Evolutionary conservation across 2,113 vertebrate species (phyloP), one percentile per base, ranked within the genome.

Genomic region (Vulpes vulpes): DNA sequence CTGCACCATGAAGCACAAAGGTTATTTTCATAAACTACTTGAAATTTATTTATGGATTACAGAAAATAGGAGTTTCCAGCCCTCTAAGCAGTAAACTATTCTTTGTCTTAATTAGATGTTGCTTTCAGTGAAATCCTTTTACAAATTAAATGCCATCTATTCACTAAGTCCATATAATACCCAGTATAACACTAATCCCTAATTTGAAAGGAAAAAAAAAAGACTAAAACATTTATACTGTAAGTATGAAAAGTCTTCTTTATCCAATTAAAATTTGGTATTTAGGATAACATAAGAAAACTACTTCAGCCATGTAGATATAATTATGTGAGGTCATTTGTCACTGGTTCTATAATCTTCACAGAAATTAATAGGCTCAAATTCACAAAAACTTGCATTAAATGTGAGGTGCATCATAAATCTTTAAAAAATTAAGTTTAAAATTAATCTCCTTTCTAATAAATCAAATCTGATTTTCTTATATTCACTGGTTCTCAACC

Each of bases 161-260:
- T 97, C 95, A 43, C 88, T 97, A 91, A 87, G 1, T 27, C 23
- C 38, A 55, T 83, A 35, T 94, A 96, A 97, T 84, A 38, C 6
- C 9, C 57, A 53, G 43, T 27, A 85, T 82, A 94, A 96, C 98
- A 98, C 53, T 97, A 96, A 95, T 97, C 38, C 8, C 38, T 92
- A 86, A 90, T 97, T 98, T 98, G 51, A 97, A 98, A 98, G 69
- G 73, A 97, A 96, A 57, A 93, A 79, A 79, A 89, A 76, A 65
- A 93, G 22, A 17, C 74, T 93, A 74, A 8, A 79, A 62, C 16
- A 79, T 96, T 84, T 80, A 87, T 74, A 76, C 64, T 82, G 9
- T 59, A 97, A 35, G 2, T 92, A 91, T 96, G 3, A 91, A 97
- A 84, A 97, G 17, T 3, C 43, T 84, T 71, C 92, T 94, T 71